These are phyloP conservation scores for Diadophis punctatus DNA, from an alignment of 2,113 vertebrate genomes.

Conservation along the genomic window DNA sequence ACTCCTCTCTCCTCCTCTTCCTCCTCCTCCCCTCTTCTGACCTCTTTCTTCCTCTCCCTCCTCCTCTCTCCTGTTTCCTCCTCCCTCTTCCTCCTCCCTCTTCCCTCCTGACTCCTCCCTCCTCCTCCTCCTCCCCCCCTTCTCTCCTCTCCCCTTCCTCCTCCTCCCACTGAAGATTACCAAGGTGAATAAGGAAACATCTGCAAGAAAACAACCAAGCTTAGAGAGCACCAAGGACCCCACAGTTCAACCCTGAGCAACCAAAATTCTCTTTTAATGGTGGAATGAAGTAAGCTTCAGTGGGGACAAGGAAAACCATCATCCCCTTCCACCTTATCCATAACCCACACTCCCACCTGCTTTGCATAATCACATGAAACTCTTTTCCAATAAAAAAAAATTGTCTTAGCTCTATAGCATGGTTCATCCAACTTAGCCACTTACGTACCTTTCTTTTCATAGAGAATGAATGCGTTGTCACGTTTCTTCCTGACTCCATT, in stretches of 20 bases:
- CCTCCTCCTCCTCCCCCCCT: too few species aligned
- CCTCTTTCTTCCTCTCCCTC: too few species aligned
- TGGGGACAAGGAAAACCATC: neutral
- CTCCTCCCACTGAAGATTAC: too few species aligned
- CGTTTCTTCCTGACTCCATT: conserved; percentile 79
- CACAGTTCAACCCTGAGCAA: too few species aligned
- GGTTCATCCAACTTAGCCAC: conserved; percentile 24
- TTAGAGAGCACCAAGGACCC: neutral
- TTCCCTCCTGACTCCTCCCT: too few species aligned
- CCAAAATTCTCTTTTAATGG: neutral
- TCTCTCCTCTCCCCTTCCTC: too few species aligned
- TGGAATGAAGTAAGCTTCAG: neutral
- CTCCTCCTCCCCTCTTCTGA: too few species aligned
- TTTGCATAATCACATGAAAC: neutral
- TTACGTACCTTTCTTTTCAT: conserved; percentile 93
- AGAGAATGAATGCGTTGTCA: conserved; percentile 87
- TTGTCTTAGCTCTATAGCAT: neutral
- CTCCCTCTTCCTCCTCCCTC: too few species aligned
- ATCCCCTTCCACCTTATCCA: neutral
- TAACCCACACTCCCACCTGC: neutral
- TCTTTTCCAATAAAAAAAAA: neutral
- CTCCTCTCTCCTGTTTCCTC: too few species aligned
- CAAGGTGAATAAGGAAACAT: too few species aligned
- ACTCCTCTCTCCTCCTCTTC: too few species aligned
- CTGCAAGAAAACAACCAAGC: neutral